Evolutionary conservation across 2,888 invertebrate species (phyloP).

Genomic region (Aleiodes alternator): DNA sequence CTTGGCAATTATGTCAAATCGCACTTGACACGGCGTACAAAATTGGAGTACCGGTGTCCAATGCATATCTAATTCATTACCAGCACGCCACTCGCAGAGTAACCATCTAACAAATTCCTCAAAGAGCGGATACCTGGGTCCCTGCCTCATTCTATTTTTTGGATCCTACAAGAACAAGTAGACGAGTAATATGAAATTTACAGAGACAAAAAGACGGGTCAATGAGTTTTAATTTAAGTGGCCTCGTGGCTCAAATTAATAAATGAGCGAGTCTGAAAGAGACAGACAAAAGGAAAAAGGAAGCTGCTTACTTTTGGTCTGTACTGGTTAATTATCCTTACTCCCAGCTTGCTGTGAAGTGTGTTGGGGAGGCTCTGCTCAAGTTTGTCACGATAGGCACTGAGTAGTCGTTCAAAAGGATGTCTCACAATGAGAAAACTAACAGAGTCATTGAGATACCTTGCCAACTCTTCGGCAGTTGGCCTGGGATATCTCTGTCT

Average conservation of each 20-base stretch:
- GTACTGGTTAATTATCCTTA: slow-evolving; percentile 86
- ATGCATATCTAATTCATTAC: slow-evolving; percentile 87
- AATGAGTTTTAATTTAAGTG: slow-evolving; percentile 6
- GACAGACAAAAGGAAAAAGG: background rate
- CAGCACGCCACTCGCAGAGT: slow-evolving; percentile 82
- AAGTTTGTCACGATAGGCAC: slow-evolving; percentile 90
- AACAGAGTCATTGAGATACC: slow-evolving; percentile 85
- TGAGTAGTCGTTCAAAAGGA: slow-evolving; percentile 87
- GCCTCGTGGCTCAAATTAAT: background rate
- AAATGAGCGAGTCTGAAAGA: background rate
- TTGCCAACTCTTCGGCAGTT: slow-evolving; percentile 82
- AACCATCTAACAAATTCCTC: slow-evolving; percentile 89
- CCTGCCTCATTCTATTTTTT: slow-evolving; percentile 71
- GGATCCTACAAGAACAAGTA: slow-evolving; percentile 60
- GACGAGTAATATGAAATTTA: slow-evolving; percentile 16
- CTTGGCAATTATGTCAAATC: slow-evolving; percentile 88
- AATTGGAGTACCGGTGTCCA: slow-evolving; percentile 91
- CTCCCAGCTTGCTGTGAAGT: slow-evolving; percentile 87
- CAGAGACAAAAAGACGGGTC: background rate
- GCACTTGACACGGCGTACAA: slow-evolving; percentile 90
- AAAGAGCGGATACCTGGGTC: slow-evolving; percentile 84
- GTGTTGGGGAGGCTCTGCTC: slow-evolving; percentile 89
- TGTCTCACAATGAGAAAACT: slow-evolving; percentile 90
- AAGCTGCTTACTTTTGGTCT: slow-evolving; percentile 77
- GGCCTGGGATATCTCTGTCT: slow-evolving; percentile 88